Percentiles rank a stretch among this genome's conserved stretches.
Conservation (phyloP, 2,797 vertebrate genomes). For the Micromesistius poutassou region DNA sequence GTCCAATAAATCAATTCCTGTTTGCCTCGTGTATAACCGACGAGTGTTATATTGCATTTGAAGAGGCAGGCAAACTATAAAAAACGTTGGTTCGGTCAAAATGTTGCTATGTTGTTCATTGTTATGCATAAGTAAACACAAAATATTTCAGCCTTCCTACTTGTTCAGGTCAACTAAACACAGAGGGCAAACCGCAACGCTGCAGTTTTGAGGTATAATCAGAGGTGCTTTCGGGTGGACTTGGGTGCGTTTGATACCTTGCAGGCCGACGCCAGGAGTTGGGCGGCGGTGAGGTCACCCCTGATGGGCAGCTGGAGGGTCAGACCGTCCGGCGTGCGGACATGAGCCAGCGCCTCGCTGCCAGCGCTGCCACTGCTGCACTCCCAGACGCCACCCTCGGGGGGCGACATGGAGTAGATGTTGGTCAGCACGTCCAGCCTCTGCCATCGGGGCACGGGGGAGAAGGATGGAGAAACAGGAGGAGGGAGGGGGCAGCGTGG, state of each 20-base stretch:
- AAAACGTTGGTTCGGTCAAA: not conserved
- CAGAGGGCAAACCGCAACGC: not conserved
- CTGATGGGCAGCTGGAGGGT: constrained; percentile 77
- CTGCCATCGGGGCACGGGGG: constrained; percentile 37
- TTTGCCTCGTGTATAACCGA: not conserved
- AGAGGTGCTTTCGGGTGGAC: not conserved
- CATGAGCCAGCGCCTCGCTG: constrained; percentile 62
- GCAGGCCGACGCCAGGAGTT: constrained; percentile 82
- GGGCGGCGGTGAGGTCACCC: constrained; percentile 78
- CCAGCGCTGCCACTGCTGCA: constrained; percentile 34
- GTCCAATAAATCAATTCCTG: not conserved
- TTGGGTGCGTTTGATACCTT: constrained; percentile 72
- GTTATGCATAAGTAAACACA: not conserved
- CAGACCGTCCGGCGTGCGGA: constrained; percentile 80
- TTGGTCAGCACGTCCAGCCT: constrained; percentile 78
- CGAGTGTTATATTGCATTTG: not conserved
- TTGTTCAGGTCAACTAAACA: not conserved
- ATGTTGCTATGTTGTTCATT: not conserved
- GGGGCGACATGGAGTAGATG: constrained; percentile 74
- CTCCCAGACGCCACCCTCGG: constrained; percentile 75
- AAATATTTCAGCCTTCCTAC: not conserved
- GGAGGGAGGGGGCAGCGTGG: constrained; percentile 5
- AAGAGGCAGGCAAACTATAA: not conserved
- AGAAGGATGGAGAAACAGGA: constrained; percentile 3
- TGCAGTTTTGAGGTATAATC: not conserved